Conservation (phyloP, 2,888 invertebrate genomes). For the Caenorhabditis drosophilae region DNA sequence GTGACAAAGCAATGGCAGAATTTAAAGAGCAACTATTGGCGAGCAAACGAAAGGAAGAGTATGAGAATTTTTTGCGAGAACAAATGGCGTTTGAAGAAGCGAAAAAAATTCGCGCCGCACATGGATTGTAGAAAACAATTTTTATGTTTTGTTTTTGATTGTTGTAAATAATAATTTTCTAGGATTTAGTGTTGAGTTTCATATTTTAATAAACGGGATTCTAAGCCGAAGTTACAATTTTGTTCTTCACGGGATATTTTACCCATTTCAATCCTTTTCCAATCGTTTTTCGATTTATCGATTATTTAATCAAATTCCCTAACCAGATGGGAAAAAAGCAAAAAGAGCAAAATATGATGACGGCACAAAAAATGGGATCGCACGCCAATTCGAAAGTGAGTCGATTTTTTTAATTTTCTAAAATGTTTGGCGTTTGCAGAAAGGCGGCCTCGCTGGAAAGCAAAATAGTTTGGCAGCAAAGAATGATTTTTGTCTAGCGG, state of each 20-base stretch:
- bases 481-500: slow-evolving; percentile 23
- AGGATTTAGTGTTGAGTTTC: too few relatives aligned
- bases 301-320: neutral
- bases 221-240: too few relatives aligned
- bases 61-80: slow-evolving; percentile 57
- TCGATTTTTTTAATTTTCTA: neutral
- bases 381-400: neutral
- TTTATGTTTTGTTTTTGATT: slow-evolving; percentile 5
- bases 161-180: slow-evolving; percentile 6
- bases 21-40: slow-evolving; percentile 58
- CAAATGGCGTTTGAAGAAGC: slow-evolving; percentile 66
- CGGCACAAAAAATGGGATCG: slow-evolving; percentile 2
- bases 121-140: slow-evolving; percentile 14
- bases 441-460: slow-evolving; percentile 16
- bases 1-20: slow-evolving; percentile 54
- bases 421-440: neutral
- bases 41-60: slow-evolving; percentile 57
- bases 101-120: slow-evolving; percentile 36
- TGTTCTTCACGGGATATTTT: slow-evolving; percentile 1
- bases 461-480: slow-evolving; percentile 40
- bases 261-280: too few relatives aligned
- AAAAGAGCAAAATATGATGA: slow-evolving; percentile 12
- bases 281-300: too few relatives aligned
- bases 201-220: too few relatives aligned
- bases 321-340: slow-evolving; percentile 27